Base-by-base conservation (phyloP, 2,113 vertebrate genomes). In the Heloderma charlesbogerti region DNA sequence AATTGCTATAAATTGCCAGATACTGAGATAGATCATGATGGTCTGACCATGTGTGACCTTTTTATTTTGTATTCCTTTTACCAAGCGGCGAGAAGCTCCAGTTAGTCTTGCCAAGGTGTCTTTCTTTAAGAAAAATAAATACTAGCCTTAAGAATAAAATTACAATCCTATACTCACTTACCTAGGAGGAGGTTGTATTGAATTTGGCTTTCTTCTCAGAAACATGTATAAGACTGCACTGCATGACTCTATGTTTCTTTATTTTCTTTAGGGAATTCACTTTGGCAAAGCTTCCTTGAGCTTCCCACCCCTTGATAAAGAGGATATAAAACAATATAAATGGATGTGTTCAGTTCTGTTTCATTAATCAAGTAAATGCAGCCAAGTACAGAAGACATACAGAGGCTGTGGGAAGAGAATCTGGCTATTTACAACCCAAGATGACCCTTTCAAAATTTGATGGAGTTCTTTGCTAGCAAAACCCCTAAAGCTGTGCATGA, bases 321-420 rank as follows among this genome's bases (percentile, higher is more conserved):
- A 8, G 18, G 27, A 43, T 72, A 40, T 20, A 83, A 31, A 57
- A 34, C 13, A 60, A 57, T 83, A 60, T 74, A 83, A 72, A 74
- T 89, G 48, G 45, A 45, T 69, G 25, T 51, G 29, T 51, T 88
- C 2, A 31, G 78, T 85, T 90, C 31, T 78, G 34, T 67, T 43
- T 48, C 57, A 88, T 69, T n/a, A 54, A 81, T 34, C 80, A 48
- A 22, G 34, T 40, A 87, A 60, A n/a, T 77, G 12, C 43, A 67
- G 27, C 29, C 63, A 84, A 79, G 25, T n/a, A 34, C 27, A 27
- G 34, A 91, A 67, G 29, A 67, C 81, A 84, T 54, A 31, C 40
- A 7, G 10, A 34, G 18, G 22, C 63, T 78, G 80, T 84, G 60
- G 80, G 60, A 85, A 91, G 60, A 72, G 20, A 91, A 88, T 67